These are phyloP conservation scores for Dolichoris vasculosae DNA, from an alignment of 1,140 invertebrate genomes.

Conservation along the genomic window DNA sequence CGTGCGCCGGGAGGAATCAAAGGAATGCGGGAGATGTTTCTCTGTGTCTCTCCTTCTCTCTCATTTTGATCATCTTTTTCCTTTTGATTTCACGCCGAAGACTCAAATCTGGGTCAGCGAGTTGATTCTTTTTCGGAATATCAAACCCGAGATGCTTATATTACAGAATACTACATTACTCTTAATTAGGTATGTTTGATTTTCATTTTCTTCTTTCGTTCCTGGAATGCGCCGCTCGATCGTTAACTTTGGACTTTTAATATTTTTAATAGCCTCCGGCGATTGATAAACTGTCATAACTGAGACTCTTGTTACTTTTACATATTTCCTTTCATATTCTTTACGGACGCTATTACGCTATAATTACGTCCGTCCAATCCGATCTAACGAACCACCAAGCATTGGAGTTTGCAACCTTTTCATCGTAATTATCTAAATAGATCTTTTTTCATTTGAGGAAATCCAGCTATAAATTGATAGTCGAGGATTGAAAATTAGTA, in stretches of 20 bases:
- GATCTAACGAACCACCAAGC: no score
- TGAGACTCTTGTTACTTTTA: no score
- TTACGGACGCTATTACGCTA: no score
- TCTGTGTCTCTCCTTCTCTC: neutral
- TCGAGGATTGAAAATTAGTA: neutral
- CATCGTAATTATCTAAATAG: no score
- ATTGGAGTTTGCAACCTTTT: no score
- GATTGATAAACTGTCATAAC: no score
- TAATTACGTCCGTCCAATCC: no score
- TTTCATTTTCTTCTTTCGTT: neutral
- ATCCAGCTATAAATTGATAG: no score
- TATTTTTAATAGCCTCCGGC: neutral
- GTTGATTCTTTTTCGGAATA: neutral
- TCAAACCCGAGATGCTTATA: neutral
- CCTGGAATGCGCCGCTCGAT: neutral
- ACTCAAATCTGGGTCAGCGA: neutral
- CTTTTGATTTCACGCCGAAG: neutral
- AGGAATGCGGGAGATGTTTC: neutral
- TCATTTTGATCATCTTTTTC: neutral
- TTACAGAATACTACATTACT: no score
- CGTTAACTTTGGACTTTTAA: neutral
- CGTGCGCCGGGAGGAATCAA: neutral
- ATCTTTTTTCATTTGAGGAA: no score
- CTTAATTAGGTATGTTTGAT: neutral
- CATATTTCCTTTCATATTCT: no score